These are phyloP conservation scores for Ochropleura plecta DNA, from an alignment of 2,888 invertebrate species.

Conservation along the genomic window DNA sequence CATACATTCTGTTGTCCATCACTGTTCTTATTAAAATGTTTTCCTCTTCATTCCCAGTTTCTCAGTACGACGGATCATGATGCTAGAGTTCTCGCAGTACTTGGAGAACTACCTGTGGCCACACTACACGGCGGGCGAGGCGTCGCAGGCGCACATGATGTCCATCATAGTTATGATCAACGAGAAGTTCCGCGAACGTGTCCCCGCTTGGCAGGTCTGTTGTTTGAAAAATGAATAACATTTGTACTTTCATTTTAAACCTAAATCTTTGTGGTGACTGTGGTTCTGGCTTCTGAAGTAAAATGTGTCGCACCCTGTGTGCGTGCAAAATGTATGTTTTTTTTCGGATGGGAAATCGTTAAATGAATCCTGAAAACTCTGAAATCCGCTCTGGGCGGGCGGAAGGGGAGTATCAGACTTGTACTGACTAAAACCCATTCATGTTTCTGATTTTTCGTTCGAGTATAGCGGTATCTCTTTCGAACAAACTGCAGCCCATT, in stretches of 20 bases:
- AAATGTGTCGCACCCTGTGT: not conserved
- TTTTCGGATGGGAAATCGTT: no score
- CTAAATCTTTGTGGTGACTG: not conserved
- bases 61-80: constrained; percentile 97
- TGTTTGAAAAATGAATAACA: not conserved
- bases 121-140: constrained; percentile 94
- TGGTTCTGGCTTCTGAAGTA: not conserved
- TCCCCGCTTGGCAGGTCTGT: constrained; percentile 97
- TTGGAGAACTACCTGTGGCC: constrained; percentile 99
- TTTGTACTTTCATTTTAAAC: not conserved
- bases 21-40: not conserved
- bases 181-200: constrained; percentile 99
- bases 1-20: not conserved
- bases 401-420: no score
- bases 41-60: constrained; percentile 87
- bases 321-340: not conserved
- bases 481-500: not conserved
- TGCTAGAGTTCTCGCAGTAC: constrained; percentile 99
- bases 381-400: no score
- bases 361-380: no score
- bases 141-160: constrained; percentile 97
- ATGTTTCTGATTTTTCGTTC: no score
- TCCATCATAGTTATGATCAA: constrained; percentile 99
- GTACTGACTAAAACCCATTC: no score
- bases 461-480: no score